Percentiles rank a stretch among this genome's conserved stretches.
Evolutionary conservation across 2,797 vertebrate species (phyloP).

Genomic region (Ctenopoma kingsleyae): DNA sequence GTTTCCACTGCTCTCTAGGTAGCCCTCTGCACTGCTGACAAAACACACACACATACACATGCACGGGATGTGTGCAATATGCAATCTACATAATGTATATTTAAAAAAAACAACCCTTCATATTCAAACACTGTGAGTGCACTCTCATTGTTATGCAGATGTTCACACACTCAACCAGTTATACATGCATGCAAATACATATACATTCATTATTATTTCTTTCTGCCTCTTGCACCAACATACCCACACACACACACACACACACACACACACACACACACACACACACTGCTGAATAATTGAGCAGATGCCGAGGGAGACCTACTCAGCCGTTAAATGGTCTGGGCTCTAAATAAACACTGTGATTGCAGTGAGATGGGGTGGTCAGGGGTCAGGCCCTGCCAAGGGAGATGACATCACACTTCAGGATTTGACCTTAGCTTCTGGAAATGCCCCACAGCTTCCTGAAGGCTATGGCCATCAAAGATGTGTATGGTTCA

Average conservation of each 20-base stretch:
- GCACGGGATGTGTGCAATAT: not conserved
- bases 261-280: slow-evolving; percentile 7
- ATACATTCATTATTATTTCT: not conserved
- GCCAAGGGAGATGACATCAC: slow-evolving; percentile 35
- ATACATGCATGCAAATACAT: slow-evolving; percentile 16
- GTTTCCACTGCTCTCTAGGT: slow-evolving; percentile 22
- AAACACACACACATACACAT: slow-evolving; percentile 11
- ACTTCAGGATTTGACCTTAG: slow-evolving; percentile 1
- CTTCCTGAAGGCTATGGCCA: not conserved
- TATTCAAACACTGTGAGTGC: slow-evolving; percentile 1
- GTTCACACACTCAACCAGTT: slow-evolving; percentile 5
- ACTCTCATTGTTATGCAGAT: slow-evolving; percentile 6
- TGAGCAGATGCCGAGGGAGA: slow-evolving; percentile 46
- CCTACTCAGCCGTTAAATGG: slow-evolving; percentile 56
- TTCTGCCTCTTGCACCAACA: slow-evolving; percentile 1
- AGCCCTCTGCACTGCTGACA: slow-evolving; percentile 5
- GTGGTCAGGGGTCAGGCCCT: slow-evolving; percentile 5
- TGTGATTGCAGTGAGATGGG: slow-evolving; percentile 33
- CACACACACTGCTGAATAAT: slow-evolving; percentile 53
- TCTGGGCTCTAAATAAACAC: slow-evolving; percentile 50
- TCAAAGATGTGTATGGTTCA: no score
- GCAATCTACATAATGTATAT: not conserved
- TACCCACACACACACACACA: no score
- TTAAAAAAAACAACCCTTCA: not conserved
- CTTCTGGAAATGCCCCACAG: not conserved